Percentiles rank a stretch among this genome's conserved stretches.
Conservation (phyloP, 2,113 vertebrate species). For the Vulpes lagopus region DNA sequence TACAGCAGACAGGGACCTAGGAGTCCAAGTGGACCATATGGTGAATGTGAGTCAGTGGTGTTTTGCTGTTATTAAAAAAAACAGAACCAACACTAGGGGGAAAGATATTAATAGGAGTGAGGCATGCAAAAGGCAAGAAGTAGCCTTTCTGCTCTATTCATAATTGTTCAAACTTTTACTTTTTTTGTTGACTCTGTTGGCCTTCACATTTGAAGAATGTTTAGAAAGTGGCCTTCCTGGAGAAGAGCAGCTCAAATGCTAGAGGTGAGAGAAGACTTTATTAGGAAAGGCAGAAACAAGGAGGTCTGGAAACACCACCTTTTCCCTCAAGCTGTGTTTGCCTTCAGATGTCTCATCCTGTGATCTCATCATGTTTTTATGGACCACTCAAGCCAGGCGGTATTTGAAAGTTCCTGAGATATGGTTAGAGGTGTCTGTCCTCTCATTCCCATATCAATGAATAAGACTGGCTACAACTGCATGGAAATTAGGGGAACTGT, state of each 20-base stretch:
- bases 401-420: background rate
- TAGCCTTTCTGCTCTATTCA: constrained; percentile 60
- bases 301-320: background rate
- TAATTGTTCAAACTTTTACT: constrained; percentile 18
- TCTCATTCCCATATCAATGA: background rate
- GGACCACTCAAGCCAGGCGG: background rate
- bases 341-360: background rate
- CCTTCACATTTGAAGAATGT: constrained; percentile 24
- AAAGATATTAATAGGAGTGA: constrained; percentile 77
- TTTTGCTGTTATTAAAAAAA: constrained; percentile 79
- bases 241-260: background rate
- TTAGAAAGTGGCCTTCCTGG: background rate
- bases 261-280: background rate
- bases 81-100: constrained; percentile 50
- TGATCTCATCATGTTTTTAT: background rate
- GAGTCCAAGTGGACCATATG: constrained; percentile 80
- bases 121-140: constrained; percentile 48
- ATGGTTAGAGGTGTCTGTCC: background rate
- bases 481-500: background rate
- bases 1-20: constrained; percentile 76
- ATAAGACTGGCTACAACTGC: background rate
- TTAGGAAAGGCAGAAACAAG: background rate
- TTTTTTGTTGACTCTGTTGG: background rate
- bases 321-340: background rate
- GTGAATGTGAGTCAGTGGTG: constrained; percentile 77